These are phyloP conservation scores for Cepphus grylle DNA, from an alignment of 2,113 vertebrate genomes.

Conservation along the genomic window DNA sequence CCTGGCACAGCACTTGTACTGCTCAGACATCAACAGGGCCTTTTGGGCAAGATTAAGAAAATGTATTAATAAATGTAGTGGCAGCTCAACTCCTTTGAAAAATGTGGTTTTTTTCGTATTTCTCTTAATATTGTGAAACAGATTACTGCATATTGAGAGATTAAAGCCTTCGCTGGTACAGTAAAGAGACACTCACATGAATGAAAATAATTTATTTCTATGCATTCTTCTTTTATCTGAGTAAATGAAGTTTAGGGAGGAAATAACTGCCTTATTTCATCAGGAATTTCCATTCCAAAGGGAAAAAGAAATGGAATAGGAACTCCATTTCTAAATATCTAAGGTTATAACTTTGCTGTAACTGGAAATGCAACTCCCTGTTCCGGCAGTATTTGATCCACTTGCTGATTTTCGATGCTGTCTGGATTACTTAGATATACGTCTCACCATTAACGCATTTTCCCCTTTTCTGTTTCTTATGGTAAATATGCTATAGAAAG, in stretches of 20 bases:
- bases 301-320: neutral
- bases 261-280: neutral
- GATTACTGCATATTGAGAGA: neutral
- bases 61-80: neutral
- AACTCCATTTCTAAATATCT: neutral
- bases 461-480: neutral
- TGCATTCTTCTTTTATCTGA: neutral
- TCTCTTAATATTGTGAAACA: neutral
- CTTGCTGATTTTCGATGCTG: neutral
- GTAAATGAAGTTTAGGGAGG: constrained; percentile 8
- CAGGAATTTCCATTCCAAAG: neutral
- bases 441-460: constrained; percentile 1
- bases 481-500: neutral
- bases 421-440: neutral
- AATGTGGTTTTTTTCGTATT: neutral
- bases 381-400: neutral
- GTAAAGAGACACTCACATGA: neutral
- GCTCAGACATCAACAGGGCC: neutral
- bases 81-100: neutral
- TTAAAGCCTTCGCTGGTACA: neutral
- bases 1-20: neutral
- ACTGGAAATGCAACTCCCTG: neutral
- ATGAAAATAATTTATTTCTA: constrained; percentile 19
- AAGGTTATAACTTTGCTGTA: neutral
- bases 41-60: neutral